Conservation (phyloP, 2,113 vertebrate genomes). For the Petrocephalus microphthalmus region DNA sequence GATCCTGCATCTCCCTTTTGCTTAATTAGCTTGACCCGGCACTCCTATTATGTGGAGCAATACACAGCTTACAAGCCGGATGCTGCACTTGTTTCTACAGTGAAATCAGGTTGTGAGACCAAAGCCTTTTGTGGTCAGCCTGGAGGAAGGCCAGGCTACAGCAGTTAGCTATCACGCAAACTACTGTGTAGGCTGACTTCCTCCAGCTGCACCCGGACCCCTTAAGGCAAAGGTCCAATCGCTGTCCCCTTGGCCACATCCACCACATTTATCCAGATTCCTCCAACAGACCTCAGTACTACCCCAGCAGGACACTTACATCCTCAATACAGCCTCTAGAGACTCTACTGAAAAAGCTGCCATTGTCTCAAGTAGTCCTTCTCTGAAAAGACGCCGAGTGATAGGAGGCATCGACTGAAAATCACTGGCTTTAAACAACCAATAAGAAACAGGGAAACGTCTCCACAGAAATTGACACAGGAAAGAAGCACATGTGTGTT, state of each 20-base stretch:
- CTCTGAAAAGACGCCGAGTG: not conserved
- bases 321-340: not conserved
- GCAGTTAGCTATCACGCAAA: not conserved
- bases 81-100: not conserved
- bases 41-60: not conserved
- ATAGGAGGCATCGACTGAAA: not conserved
- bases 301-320: not conserved
- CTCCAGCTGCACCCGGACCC: not conserved
- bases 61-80: not conserved
- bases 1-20: not conserved
- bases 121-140: not conserved
- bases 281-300: not conserved
- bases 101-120: not conserved
- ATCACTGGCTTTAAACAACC: not conserved
- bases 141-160: not conserved
- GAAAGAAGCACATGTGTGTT: not conserved
- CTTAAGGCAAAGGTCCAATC: not conserved
- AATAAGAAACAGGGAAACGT: not conserved
- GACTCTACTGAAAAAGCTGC: not conserved
- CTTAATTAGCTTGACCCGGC: not conserved
- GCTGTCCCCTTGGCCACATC: not conserved
- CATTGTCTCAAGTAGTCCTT: not conserved
- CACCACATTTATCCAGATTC: not conserved
- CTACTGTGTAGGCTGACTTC: not conserved
- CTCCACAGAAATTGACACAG: too few species aligned